These are phyloP conservation scores for Neria commutata DNA, from an alignment of 2,888 invertebrate species.

Conservation along the genomic window DNA sequence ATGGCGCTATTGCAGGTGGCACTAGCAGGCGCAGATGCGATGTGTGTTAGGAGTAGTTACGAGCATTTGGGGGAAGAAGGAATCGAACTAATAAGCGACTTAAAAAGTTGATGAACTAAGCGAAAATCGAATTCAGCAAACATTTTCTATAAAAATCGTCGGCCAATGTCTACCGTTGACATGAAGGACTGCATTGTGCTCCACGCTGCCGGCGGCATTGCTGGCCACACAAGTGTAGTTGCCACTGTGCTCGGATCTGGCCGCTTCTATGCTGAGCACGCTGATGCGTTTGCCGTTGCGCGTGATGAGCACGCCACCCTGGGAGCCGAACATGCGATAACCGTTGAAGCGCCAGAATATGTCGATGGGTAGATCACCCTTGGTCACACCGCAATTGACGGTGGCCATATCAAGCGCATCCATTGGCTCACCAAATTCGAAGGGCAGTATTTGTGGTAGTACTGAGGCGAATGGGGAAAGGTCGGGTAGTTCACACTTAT, in stretches of 20 bases:
- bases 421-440: conserved; percentile 65
- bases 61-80: conserved; percentile 11
- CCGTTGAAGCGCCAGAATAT: conserved; percentile 73
- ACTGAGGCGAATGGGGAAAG: conserved; percentile 50
- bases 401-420: conserved; percentile 69
- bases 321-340: conserved; percentile 48
- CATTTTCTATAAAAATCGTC: too few species aligned
- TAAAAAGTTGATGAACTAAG: background rate
- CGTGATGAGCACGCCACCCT: conserved; percentile 44
- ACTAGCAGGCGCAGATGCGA: conserved; percentile 62
- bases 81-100: conserved; percentile 24
- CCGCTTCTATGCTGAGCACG: conserved; percentile 66
- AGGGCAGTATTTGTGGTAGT: conserved; percentile 66
- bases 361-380: conserved; percentile 69
- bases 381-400: conserved; percentile 65
- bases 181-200: conserved; percentile 56
- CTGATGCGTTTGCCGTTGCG: conserved; percentile 60
- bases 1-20: conserved; percentile 70
- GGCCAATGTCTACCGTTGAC: conserved; percentile 49
- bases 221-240: conserved; percentile 69
- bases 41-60: background rate
- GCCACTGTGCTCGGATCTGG: conserved; percentile 66
- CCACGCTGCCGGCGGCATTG: conserved; percentile 65
- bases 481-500: too few species aligned
- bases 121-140: conserved; percentile 4